These are phyloP conservation scores for Centrocercus urophasianus DNA, from an alignment of 2,113 vertebrate genomes.

Conservation along the genomic window DNA sequence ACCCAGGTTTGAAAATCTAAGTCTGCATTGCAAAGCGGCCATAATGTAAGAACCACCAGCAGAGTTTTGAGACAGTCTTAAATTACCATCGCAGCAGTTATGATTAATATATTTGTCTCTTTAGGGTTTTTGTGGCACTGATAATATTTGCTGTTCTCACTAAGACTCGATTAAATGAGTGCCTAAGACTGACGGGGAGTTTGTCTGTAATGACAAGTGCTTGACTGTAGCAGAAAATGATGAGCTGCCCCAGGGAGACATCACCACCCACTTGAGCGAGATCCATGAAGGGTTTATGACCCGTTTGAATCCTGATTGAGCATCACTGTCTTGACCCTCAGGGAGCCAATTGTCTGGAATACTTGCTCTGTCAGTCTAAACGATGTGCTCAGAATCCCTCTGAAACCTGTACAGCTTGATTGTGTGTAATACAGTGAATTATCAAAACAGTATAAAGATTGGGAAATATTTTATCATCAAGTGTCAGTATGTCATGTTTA, in stretches of 20 bases:
- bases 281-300: constrained; percentile 84
- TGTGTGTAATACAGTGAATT: constrained; percentile 72
- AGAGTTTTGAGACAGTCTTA: constrained; percentile 36
- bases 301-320: constrained; percentile 84
- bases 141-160: constrained; percentile 62
- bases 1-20: background rate
- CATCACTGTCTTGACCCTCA: constrained; percentile 80
- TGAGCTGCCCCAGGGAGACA: constrained; percentile 81
- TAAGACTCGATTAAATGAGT: constrained; percentile 75
- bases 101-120: constrained; percentile 72
- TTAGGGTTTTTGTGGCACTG: constrained; percentile 55
- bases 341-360: constrained; percentile 83
- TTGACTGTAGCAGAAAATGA: constrained; percentile 79
- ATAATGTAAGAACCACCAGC: background rate
- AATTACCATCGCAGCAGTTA: constrained; percentile 28
- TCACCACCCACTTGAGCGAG: constrained; percentile 81
- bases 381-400: constrained; percentile 78
- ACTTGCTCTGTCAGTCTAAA: constrained; percentile 82
- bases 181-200: constrained; percentile 74
- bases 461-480: constrained; percentile 42
- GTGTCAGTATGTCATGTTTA: background rate
- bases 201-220: constrained; percentile 82
- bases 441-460: constrained; percentile 58
- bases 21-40: background rate
- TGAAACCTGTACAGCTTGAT: constrained; percentile 60